Conservation (phyloP, 2,888 invertebrate species). For the Pegoplata infirma region DNA sequence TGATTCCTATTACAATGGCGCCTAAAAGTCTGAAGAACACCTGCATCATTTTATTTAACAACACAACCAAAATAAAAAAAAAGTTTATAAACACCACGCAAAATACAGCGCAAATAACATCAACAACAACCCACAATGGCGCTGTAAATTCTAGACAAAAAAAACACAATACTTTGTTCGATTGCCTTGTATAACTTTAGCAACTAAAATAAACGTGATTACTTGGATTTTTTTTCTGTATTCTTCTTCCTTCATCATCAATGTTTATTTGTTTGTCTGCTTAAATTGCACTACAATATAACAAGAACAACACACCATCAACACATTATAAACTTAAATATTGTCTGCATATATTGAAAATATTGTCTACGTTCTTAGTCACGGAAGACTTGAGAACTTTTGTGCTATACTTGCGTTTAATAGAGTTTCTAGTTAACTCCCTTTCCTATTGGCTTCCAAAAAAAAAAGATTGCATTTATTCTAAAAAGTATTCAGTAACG, state of each 20-base stretch:
- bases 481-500: not conserved
- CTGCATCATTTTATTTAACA: constrained; percentile 66
- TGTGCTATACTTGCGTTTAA: not conserved
- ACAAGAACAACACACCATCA: constrained; percentile 49
- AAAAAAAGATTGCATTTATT: not conserved
- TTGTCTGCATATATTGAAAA: constrained; percentile 12
- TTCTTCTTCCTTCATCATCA: constrained; percentile 41
- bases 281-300: constrained; percentile 35
- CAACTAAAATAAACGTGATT: constrained; percentile 57
- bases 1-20: constrained; percentile 66
- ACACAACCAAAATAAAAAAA: constrained; percentile 11
- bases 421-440: constrained; percentile 17
- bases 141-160: constrained; percentile 45
- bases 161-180: constrained; percentile 14
- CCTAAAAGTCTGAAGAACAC: constrained; percentile 72
- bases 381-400: no score
- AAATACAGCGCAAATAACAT: constrained; percentile 26
- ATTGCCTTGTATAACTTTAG: constrained; percentile 29
- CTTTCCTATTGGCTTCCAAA: not conserved
- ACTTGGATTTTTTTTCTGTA: constrained; percentile 6
- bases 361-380: not conserved
- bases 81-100: constrained; percentile 24
- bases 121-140: constrained; percentile 59
- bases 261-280: constrained; percentile 22
- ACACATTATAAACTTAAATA: constrained; percentile 56